phyloP scores from a whole-genome alignment of 2,113 vertebrate genomes.

The Clarias gariepinus region DNA sequence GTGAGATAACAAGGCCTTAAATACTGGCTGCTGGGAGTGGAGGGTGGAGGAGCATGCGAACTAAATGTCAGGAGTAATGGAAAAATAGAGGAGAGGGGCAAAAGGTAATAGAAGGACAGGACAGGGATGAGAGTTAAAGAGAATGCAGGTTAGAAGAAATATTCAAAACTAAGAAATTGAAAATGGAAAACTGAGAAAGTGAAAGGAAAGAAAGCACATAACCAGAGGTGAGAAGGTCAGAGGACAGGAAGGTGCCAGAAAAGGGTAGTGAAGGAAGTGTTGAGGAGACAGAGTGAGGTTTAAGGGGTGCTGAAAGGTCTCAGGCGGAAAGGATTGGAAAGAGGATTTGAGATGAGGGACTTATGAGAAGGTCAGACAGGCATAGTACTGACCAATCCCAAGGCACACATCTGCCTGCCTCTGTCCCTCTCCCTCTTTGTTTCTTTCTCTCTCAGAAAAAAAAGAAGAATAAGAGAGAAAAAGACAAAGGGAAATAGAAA shows the following conservation, averaged over 20 bases:
- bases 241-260: neutral
- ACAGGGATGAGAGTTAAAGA: neutral
- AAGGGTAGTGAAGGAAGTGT: neutral
- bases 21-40: neutral
- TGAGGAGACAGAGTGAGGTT: constrained; percentile 4
- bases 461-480: neutral
- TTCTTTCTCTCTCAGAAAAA: neutral
- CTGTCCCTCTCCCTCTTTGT: neutral
- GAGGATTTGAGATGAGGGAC: constrained; percentile 11
- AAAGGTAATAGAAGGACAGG: neutral
- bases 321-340: constrained; percentile 19
- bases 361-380: constrained; percentile 16
- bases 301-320: neutral
- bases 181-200: neutral
- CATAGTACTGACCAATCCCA: constrained; percentile 14
- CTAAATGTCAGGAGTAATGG: constrained; percentile 29
- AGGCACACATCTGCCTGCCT: neutral
- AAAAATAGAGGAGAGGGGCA: constrained; percentile 21
- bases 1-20: constrained; percentile 21
- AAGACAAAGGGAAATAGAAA: neutral
- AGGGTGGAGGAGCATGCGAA: neutral
- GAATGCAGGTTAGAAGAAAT: neutral
- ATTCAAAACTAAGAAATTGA: neutral
- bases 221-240: neutral
- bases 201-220: neutral